These are phyloP conservation scores for Zaprionus africanus DNA, from an alignment of 1,140 invertebrate species.

Conservation along the genomic window DNA sequence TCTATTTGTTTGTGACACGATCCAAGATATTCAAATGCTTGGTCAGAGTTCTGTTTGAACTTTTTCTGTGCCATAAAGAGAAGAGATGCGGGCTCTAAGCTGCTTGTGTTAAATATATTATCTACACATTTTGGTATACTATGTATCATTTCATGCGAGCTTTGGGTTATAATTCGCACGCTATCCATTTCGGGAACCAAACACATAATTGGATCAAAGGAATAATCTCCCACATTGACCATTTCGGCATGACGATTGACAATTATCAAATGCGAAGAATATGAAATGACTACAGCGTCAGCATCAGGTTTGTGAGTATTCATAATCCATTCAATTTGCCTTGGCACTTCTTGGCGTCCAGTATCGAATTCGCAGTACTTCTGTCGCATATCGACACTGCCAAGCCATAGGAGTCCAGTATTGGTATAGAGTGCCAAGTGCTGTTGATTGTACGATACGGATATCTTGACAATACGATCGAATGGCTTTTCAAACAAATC, in stretches of 20 bases:
- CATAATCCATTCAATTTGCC: conserved; percentile 90
- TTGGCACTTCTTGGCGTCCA: conserved; percentile 89
- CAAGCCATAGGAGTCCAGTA: conserved; percentile 94
- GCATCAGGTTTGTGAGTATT: conserved; percentile 66
- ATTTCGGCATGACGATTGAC: conserved; percentile 91
- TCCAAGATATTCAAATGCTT: conserved; percentile 96
- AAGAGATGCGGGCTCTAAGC: conserved; percentile 95
- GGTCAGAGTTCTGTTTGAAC: conserved; percentile 93
- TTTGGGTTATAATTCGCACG: conserved; percentile 92
- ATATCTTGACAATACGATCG: conserved; percentile 87
- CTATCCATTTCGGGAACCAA: conserved; percentile 96
- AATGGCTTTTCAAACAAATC: conserved; percentile 75
- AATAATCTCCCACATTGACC: conserved; percentile 84
- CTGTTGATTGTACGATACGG: conserved; percentile 92
- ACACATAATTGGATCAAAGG: conserved; percentile 91
- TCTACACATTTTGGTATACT: conserved; percentile 93
- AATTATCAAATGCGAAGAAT: conserved; percentile 87
- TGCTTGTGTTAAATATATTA: conserved; percentile 97
- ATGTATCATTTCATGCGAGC: conserved; percentile 94
- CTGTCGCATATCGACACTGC: conserved; percentile 92
- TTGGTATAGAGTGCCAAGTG: conserved; percentile 94
- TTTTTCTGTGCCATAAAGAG: conserved; percentile 96
- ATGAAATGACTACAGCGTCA: conserved; percentile 81
- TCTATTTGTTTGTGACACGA: conserved; percentile 92
- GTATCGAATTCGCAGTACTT: conserved; percentile 94